Base-by-base conservation (phyloP, 1,140 invertebrate genomes). In the Cylas formicarius region DNA sequence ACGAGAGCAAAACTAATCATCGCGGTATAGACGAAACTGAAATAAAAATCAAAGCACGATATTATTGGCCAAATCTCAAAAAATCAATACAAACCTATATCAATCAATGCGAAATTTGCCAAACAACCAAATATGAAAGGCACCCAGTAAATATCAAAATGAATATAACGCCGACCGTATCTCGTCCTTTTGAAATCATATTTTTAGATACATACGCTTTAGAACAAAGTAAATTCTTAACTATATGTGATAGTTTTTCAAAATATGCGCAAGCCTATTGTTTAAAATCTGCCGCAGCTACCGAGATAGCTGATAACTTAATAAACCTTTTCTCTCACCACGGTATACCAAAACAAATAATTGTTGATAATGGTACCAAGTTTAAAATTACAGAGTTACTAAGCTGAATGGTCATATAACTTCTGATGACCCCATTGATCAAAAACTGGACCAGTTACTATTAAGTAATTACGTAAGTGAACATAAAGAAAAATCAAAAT, bases 251-350 rank as follows among this genome's bases (percentile, higher is more conserved):
- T 16, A 28, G 11, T 16, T 49, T 49, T 24, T 49, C 34, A 10
- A 49, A 44, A 33, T 49, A 49, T 13, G 47, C 41, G 9, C 41
- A 49, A 38, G 41, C 41, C 1, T 49, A 49, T 18, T 16, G 16
- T 3, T 22, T 38, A 11, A 31, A 36, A 17, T 29, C 23, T n/a
- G 13, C 14, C 4, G 9, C 8, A 11, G 13, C 18, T 7, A 37
- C 22, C 7, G 41, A 44, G 32, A 37, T 49, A 8, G 22, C 24
- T 10, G 21, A 49, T 11, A 49, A 49, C 1, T 13, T 49, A 14
- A 9, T 44, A 22, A n/a, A 37, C 4, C 44, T 18, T 19, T 44
- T 49, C 28, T 44, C 47, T 28, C 48, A 45, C 36, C 48, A 29
- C 18, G 5, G 27, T 1, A 13, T 52, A 3, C 50, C 45, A 33